A percentile compares a stretch with the other conserved stretches of the same genome.
phyloP scores from a whole-genome alignment of 2,113 vertebrate species.

The Melanostigma gelatinosum region DNA sequence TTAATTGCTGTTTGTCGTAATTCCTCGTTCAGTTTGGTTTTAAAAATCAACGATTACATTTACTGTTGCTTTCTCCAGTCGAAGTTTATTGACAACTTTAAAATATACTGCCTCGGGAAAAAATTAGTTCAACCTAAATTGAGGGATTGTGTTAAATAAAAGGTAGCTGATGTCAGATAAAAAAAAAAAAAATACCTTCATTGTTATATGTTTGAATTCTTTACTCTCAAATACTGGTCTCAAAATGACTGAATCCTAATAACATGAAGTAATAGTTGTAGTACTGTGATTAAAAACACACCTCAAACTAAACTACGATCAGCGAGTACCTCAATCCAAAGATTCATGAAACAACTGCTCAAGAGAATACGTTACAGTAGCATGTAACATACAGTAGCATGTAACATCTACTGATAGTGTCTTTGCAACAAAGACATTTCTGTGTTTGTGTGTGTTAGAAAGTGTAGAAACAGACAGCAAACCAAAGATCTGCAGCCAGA shows the following conservation, averaged over 20 bases:
- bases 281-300: neutral
- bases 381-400: neutral
- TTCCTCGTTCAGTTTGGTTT: too few species aligned
- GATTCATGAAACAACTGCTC: neutral
- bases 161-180: too few species aligned
- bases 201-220: neutral
- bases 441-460: neutral
- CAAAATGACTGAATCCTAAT: neutral
- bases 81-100: neutral
- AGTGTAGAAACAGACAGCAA: neutral
- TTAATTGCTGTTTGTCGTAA: neutral
- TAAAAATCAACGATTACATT: too few species aligned
- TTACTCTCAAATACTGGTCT: neutral
- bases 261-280: neutral
- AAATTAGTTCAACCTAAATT: too few species aligned
- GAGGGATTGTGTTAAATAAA: neutral
- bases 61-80: neutral
- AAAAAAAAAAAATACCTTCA: too few species aligned
- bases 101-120: neutral
- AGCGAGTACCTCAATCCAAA: neutral
- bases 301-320: constrained; percentile 1
- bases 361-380: neutral
- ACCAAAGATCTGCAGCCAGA: neutral
- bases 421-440: neutral
- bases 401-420: neutral